Evolutionary conservation across 2,888 invertebrate genomes (phyloP).

Genomic region (Dynastes maya): DNA sequence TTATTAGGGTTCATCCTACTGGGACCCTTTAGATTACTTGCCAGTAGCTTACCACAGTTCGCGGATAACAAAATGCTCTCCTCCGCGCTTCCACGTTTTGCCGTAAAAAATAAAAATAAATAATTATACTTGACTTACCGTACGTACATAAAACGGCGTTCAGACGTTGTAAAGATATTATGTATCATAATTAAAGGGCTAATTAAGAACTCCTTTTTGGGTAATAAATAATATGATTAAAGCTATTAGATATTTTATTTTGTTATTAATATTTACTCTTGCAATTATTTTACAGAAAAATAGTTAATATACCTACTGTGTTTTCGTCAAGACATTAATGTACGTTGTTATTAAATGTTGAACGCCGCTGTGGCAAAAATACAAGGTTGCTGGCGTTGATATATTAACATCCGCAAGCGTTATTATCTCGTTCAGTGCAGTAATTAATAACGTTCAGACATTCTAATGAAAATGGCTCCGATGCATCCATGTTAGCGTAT

Average conservation of each 20-base stretch:
- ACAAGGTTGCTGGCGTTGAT: not conserved
- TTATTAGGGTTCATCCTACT: conserved; percentile 29
- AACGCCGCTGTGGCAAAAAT: not conserved
- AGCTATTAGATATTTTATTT: not conserved
- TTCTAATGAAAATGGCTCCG: conserved; percentile 9
- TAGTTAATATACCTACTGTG: too few relatives aligned
- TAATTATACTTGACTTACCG: conserved; percentile 17
- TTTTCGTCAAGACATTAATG: too few relatives aligned
- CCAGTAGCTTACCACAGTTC: not conserved
- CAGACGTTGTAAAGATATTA: not conserved
- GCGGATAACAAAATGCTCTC: conserved; percentile 11
- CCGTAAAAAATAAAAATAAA: conserved; percentile 26
- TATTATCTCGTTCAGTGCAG: conserved; percentile 2
- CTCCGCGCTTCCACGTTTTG: not conserved
- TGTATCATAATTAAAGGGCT: conserved; percentile 13
- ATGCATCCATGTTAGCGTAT: not conserved
- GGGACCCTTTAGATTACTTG: conserved; percentile 21
- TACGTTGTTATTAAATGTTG: not conserved
- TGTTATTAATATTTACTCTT: not conserved
- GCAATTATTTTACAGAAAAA: too few relatives aligned
- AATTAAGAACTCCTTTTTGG: conserved; percentile 8
- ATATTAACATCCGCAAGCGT: not conserved
- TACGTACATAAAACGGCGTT: not conserved
- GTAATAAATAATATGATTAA: not conserved
- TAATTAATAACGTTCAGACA: conserved; percentile 6